Conservation (phyloP, 2,888 invertebrate genomes). For the Mesoligia furuncula region DNA sequence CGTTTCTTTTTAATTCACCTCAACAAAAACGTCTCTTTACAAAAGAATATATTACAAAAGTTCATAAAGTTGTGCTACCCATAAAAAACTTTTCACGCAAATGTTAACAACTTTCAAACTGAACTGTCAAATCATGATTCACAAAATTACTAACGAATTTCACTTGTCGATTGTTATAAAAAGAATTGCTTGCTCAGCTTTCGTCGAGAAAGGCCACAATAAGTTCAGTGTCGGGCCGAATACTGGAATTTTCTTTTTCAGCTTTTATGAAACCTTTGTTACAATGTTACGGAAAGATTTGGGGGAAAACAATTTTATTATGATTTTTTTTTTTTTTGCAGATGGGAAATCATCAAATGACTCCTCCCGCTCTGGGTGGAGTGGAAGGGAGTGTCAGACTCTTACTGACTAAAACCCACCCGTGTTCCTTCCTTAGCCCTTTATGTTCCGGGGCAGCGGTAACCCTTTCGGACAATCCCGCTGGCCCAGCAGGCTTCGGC, state of each 20-base stretch:
- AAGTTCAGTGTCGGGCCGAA: background rate
- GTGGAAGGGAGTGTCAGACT: no score
- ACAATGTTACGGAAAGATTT: background rate
- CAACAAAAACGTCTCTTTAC: background rate
- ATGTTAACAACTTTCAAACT: constrained; percentile 14
- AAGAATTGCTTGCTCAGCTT: constrained; percentile 10
- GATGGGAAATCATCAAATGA: no score
- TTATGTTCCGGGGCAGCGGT: no score
- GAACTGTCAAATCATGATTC: constrained; percentile 22
- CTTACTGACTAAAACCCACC: no score
- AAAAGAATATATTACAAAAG: background rate
- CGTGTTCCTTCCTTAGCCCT: no score
- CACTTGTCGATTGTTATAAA: constrained; percentile 5
- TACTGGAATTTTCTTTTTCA: background rate
- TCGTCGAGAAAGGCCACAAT: constrained; percentile 5
- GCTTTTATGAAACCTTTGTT: constrained; percentile 6
- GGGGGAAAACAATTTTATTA: background rate
- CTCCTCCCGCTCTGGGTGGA: no score
- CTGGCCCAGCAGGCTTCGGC: no score
- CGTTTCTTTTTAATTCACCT: background rate
- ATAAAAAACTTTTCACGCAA: constrained; percentile 2
- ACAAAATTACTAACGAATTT: constrained; percentile 17
- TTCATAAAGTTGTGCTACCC: background rate
- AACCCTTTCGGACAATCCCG: no score
- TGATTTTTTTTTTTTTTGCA: no score